phyloP scores from a whole-genome alignment of 1,140 invertebrate genomes.

The Penaeus chinensis region DNA sequence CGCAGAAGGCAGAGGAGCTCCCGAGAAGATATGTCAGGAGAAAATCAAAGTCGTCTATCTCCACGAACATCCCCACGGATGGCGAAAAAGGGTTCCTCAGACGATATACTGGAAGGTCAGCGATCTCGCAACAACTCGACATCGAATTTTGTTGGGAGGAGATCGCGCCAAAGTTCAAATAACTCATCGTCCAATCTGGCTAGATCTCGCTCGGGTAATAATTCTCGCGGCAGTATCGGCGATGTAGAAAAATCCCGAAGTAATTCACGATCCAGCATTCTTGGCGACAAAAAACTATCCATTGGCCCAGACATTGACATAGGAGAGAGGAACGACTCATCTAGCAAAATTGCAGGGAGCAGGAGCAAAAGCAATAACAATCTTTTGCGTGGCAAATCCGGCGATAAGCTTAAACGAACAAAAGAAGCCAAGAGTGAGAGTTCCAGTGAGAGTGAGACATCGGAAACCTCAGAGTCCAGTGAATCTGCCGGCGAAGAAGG shows the following conservation, averaged over 20 bases:
- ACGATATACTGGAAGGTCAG: conserved; percentile 30
- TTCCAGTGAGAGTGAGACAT: conserved; percentile 32
- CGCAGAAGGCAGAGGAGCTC: conserved; percentile 36
- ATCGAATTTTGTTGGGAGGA: conserved; percentile 26
- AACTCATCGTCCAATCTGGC: conserved; percentile 29
- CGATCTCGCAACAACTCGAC: conserved; percentile 48
- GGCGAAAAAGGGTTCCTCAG: conserved; percentile 37
- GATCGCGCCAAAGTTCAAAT: conserved; percentile 42
- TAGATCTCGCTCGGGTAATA: conserved; percentile 38
- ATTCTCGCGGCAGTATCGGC: conserved; percentile 36
- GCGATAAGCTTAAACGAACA: conserved; percentile 3
- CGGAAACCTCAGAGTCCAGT: conserved; percentile 52
- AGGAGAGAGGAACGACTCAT: conserved; percentile 36
- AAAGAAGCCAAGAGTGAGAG: conserved; percentile 3
- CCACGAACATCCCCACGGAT: conserved; percentile 35
- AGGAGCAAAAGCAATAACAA: conserved; percentile 19
- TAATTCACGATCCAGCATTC: conserved; percentile 45
- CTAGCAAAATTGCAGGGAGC: conserved; percentile 20
- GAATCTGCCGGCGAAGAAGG: conserved; percentile 63
- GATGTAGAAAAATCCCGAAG: conserved; percentile 49
- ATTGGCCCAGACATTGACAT: conserved; percentile 61
- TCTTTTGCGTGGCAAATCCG: background rate
- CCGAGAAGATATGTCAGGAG: conserved; percentile 44
- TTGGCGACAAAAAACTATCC: conserved; percentile 50
- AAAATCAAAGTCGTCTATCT: conserved; percentile 41